Conservation (phyloP, 1,140 invertebrate genomes). For the Drosophila repletoides region DNA sequence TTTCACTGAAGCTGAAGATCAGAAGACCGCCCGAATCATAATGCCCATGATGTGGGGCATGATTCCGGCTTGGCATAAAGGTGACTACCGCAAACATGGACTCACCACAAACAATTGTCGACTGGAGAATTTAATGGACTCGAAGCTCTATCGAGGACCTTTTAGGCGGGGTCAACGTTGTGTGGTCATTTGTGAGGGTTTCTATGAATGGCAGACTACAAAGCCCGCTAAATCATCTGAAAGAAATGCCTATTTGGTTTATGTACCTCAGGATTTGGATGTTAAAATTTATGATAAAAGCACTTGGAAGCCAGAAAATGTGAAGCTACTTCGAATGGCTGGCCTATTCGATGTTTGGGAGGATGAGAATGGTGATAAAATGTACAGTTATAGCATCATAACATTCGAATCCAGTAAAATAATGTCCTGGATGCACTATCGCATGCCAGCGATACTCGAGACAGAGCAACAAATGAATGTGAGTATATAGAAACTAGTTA, state of each 20-base stretch:
- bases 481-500: conserved; percentile 50
- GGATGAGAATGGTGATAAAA: conserved; percentile 84
- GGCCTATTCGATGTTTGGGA: conserved; percentile 90
- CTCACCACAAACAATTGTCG: conserved; percentile 92
- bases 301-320: conserved; percentile 84
- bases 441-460: conserved; percentile 90
- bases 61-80: conserved; percentile 92
- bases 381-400: conserved; percentile 90
- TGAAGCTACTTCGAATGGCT: conserved; percentile 89
- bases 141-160: conserved; percentile 87
- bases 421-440: conserved; percentile 89
- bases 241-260: conserved; percentile 87
- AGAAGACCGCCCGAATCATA: conserved; percentile 72
- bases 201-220: conserved; percentile 94
- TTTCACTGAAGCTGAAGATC: conserved; percentile 77
- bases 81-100: conserved; percentile 86
- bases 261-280: conserved; percentile 84
- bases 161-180: conserved; percentile 88
- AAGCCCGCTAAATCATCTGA: conserved; percentile 86
- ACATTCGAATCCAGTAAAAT: conserved; percentile 89
- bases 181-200: conserved; percentile 91
- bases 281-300: conserved; percentile 84
- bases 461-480: conserved; percentile 87
- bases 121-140: conserved; percentile 87
- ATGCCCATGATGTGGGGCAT: conserved; percentile 93